Evolutionary conservation across 2,113 vertebrate genomes (phyloP).

Genomic region (Vanacampus margaritifer): DNA sequence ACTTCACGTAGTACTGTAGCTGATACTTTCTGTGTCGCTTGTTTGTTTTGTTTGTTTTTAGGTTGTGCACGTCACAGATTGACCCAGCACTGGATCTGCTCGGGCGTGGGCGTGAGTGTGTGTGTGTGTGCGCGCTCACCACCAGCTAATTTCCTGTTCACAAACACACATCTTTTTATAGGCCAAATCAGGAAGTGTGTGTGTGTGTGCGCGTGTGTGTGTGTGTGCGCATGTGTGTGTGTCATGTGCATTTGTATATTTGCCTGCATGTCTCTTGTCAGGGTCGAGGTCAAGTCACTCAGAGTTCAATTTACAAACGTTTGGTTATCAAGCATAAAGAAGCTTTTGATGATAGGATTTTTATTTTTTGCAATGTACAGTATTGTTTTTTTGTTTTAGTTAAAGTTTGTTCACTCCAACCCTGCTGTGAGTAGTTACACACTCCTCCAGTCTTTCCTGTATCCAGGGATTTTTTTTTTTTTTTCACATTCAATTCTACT

Average conservation of each 20-base stretch:
- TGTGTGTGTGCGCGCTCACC: conserved; percentile 22
- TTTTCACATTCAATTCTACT: conserved; percentile 71
- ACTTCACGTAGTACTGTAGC: conserved; percentile 67
- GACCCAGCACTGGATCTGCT: conserved; percentile 61
- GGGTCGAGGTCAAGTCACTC: conserved; percentile 70
- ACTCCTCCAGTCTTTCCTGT: conserved; percentile 75
- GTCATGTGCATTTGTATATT: conserved; percentile 51
- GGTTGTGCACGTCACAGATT: conserved; percentile 53
- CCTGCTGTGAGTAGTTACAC: conserved; percentile 58
- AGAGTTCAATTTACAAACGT: conserved; percentile 28
- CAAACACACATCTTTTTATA: conserved; percentile 66
- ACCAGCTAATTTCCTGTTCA: conserved; percentile 50
- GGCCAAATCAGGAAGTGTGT: conserved; percentile 71
- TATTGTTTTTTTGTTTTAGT: conserved; percentile 12
- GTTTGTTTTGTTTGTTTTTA: conserved; percentile 45
- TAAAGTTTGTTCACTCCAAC: conserved; percentile 58
- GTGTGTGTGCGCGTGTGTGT: conserved; percentile 19
- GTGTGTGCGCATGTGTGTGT: conserved; percentile 13
- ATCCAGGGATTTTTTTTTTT: conserved; percentile 62
- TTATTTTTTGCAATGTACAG: conserved; percentile 25
- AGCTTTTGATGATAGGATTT: conserved; percentile 7
- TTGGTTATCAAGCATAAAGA: conserved; percentile 20
- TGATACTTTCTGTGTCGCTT: conserved; percentile 38
- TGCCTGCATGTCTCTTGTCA: conserved; percentile 62
- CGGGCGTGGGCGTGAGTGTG: conserved; percentile 25